A percentile compares a stretch with the other conserved stretches of the same genome.
phyloP scores from a whole-genome alignment of 1,140 invertebrate species.

The Helicoverpa zea region DNA sequence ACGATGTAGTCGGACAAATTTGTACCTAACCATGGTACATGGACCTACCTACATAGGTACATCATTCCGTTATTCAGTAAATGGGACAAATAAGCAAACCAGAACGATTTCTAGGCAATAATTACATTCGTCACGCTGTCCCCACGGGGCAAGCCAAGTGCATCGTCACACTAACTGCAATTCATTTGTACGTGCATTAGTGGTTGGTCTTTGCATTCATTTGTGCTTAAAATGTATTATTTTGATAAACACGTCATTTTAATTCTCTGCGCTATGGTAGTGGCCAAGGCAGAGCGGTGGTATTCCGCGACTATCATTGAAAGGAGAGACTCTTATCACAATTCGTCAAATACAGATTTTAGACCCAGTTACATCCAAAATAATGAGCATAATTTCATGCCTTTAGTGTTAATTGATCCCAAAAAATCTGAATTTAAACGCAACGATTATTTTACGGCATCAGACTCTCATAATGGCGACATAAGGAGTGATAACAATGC shows the following conservation, averaged over 20 bases:
- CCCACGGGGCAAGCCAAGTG: slow-evolving; percentile 57
- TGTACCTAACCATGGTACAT: background rate
- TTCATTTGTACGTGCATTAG: slow-evolving; percentile 48
- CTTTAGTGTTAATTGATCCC: slow-evolving; percentile 9
- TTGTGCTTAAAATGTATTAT: slow-evolving; percentile 41
- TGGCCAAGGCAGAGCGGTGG: slow-evolving; percentile 53
- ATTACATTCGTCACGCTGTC: slow-evolving; percentile 73
- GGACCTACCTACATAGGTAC: background rate
- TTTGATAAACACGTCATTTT: slow-evolving; percentile 18
- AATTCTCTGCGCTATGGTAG: slow-evolving; percentile 28
- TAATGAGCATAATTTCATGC: slow-evolving; percentile 32
- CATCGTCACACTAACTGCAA: slow-evolving; percentile 53
- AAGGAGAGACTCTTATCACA: background rate
- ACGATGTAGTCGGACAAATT: slow-evolving; percentile 7
- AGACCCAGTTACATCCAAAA: slow-evolving; percentile 15
- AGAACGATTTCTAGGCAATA: slow-evolving; percentile 75
- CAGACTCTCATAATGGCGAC: background rate
- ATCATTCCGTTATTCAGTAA: slow-evolving; percentile 14
- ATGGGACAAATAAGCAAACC: slow-evolving; percentile 69
- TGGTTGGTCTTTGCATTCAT: background rate
- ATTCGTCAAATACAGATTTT: background rate
- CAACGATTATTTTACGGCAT: background rate
- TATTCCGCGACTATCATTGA: slow-evolving; percentile 53
- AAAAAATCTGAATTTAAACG: slow-evolving; percentile 13
- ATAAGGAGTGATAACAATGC: background rate